Evolutionary conservation across 1,140 invertebrate species (phyloP).

Genomic region (Procambarus virginalis): DNA sequence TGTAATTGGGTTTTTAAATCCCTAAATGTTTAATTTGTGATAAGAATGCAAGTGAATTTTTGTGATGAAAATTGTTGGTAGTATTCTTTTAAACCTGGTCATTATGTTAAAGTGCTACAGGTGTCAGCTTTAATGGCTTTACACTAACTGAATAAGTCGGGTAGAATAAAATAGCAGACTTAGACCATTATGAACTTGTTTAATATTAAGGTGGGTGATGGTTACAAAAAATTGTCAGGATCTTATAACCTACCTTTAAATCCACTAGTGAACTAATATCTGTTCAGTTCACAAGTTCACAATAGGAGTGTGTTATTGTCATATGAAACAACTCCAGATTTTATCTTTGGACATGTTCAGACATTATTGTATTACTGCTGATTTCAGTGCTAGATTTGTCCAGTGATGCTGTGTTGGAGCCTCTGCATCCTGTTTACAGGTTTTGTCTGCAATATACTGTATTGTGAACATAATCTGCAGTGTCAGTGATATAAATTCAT

Average conservation of each 20-base stretch:
- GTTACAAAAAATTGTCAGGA: neutral
- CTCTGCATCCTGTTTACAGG: neutral
- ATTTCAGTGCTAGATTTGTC: neutral
- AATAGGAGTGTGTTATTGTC: no score
- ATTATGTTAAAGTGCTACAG: neutral
- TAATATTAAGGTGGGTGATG: neutral
- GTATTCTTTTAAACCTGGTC: neutral
- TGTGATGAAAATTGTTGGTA: neutral
- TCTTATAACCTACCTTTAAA: neutral
- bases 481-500: no score
- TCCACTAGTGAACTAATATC: neutral
- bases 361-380: neutral
- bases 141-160: neutral
- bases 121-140: conserved; percentile 39
- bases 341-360: neutral
- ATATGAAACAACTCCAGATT: no score
- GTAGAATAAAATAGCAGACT: neutral
- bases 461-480: neutral
- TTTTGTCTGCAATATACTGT: neutral
- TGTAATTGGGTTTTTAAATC: neutral
- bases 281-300: neutral
- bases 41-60: neutral
- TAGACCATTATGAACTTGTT: conserved; percentile 1
- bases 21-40: neutral
- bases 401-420: neutral